Percentiles rank a stretch among this genome's conserved stretches.
phyloP scores from a whole-genome alignment of 1,140 invertebrate species.

The Drosophila ananassae region DNA sequence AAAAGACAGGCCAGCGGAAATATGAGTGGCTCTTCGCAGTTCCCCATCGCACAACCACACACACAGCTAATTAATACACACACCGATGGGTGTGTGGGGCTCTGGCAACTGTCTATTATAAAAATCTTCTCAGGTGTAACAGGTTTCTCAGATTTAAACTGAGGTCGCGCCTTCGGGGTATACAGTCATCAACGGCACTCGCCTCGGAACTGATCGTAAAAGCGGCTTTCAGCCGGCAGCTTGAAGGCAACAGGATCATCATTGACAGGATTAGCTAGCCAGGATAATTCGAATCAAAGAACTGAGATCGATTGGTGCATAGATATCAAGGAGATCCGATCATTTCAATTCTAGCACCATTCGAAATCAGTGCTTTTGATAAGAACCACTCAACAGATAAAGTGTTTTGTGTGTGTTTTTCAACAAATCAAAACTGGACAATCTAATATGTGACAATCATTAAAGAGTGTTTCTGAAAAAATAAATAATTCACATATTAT shows the following conservation, averaged over 20 bases:
- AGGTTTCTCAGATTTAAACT: slow-evolving; percentile 79
- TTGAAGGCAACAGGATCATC: slow-evolving; percentile 7
- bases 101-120: slow-evolving; percentile 57
- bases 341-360: slow-evolving; percentile 75
- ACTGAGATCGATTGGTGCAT: slow-evolving; percentile 82
- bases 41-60: slow-evolving; percentile 28
- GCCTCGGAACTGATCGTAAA: slow-evolving; percentile 51
- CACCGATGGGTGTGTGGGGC: not conserved
- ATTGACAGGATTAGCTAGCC: not conserved
- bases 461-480: not conserved
- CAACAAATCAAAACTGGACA: not conserved
- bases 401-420: slow-evolving; percentile 3
- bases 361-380: slow-evolving; percentile 82
- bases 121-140: slow-evolving; percentile 80
- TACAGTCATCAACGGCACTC: slow-evolving; percentile 62
- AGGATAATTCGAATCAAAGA: slow-evolving; percentile 69
- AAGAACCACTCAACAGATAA: slow-evolving; percentile 63
- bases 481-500: not conserved
- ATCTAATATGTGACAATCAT: not conserved
- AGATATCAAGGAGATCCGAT: slow-evolving; percentile 55
- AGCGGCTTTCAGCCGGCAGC: slow-evolving; percentile 15
- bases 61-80: slow-evolving; percentile 9
- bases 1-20: slow-evolving; percentile 57
- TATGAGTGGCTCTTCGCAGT: slow-evolving; percentile 60
- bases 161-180: slow-evolving; percentile 38